Conservation (phyloP, 2,113 vertebrate genomes). For the Garra rufa region DNA sequence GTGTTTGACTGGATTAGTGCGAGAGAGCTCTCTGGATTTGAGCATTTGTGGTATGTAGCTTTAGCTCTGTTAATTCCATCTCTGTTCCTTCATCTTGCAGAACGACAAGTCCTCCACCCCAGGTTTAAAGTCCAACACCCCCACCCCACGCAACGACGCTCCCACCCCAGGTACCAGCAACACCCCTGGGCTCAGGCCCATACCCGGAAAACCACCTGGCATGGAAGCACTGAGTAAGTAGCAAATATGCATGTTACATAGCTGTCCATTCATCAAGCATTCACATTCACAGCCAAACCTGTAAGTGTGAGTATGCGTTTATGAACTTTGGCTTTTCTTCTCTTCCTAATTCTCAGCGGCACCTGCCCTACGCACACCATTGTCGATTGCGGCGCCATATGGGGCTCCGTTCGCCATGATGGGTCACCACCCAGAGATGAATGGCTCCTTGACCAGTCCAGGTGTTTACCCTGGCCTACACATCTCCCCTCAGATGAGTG, state of each 20-base stretch:
- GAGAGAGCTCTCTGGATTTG: conserved; percentile 67
- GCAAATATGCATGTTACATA: neutral
- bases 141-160: conserved; percentile 90
- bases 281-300: neutral
- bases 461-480: conserved; percentile 89
- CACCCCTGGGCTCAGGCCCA: conserved; percentile 90
- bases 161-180: conserved; percentile 95
- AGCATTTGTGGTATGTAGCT: conserved; percentile 33
- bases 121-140: conserved; percentile 94
- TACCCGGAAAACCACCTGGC: conserved; percentile 86
- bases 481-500: conserved; percentile 93
- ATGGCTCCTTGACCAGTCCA: conserved; percentile 89
- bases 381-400: conserved; percentile 90
- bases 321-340: neutral
- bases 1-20: conserved; percentile 74
- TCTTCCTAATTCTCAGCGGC: conserved; percentile 65
- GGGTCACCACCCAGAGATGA: conserved; percentile 92
- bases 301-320: neutral
- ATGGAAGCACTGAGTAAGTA: conserved; percentile 86
- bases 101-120: conserved; percentile 97
- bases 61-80: conserved; percentile 35
- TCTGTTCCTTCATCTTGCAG: conserved; percentile 70
- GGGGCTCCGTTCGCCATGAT: conserved; percentile 92
- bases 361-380: conserved; percentile 87
- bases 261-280: neutral